Evolutionary conservation across 2,113 vertebrate genomes (phyloP), one percentile per base, ranked within the genome.

Genomic region (Muntiacus reevesi): DNA sequence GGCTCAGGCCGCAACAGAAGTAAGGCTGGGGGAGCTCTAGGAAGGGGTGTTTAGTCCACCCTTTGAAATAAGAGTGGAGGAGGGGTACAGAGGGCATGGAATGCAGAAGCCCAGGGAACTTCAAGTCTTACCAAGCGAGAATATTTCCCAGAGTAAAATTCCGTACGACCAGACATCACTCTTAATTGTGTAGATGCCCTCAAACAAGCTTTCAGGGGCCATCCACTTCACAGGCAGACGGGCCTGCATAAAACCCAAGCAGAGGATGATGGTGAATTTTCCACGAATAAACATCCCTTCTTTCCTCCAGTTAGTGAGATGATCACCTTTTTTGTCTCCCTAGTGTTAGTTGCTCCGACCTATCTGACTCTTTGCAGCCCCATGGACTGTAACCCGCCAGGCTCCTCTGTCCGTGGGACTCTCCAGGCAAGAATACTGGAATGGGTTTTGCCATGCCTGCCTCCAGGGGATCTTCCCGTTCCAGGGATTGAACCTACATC

Each of bases 101-200:
- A 19, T 0, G 9, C 40, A 23, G 27, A 74, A 71, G 30, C 28
- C 25, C 45, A 1, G 67, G 60, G 45, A 62, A 7, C 14, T 3
- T 3, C 4, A 19, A 21, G 94, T 98, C 98, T 9, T 98, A 99
- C 99, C 99, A 3, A 99, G 99, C 59, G 99, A 99, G 98, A 99
- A 99, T 98, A 99, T 99, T 98, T 99, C 99, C 99, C 99, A 99
- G 3, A 99, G 99, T 87, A 99, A 98, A 98, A 99, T 99, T 96
- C 99, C 99, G 0, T 99, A 99, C 0, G 99, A 99, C 99, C 99
- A 99, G 97, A 99, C 99, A 28, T 99, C 99, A 87, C 99, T 99
- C 98, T 99, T 99, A 98, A 99, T 99, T 59, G 99, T 99, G 98
- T 99, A 99, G 0, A 99, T 98, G 16, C 99, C 99, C 96, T 99